Evolutionary conservation across 2,888 invertebrate species (phyloP).

Genomic region (Epinotia brunnichana): DNA sequence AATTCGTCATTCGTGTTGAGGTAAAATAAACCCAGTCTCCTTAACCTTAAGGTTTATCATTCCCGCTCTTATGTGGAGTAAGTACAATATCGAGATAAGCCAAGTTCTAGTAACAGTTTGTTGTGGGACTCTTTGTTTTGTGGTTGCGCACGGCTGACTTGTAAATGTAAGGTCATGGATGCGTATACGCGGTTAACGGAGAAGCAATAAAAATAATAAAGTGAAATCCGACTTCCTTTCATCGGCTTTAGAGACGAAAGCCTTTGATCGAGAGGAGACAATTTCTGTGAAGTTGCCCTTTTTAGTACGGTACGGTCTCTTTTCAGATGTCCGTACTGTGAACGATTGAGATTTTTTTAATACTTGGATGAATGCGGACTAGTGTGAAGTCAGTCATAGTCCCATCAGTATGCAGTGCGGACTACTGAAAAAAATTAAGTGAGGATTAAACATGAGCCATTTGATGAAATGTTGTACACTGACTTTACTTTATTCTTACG

Average conservation of each 20-base stretch:
- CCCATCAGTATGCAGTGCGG: too few relatives aligned
- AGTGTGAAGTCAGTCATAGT: too few relatives aligned
- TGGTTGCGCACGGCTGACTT: constrained; percentile 31
- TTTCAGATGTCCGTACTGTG: too few relatives aligned
- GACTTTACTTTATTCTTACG: too few relatives aligned
- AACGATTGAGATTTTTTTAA: too few relatives aligned
- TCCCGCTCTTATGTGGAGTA: neutral
- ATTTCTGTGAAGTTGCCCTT: neutral
- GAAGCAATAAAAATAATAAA: constrained; percentile 6
- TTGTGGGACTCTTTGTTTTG: constrained; percentile 39
- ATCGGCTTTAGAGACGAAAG: neutral
- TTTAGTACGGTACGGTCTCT: too few relatives aligned
- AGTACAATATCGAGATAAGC: constrained; percentile 24
- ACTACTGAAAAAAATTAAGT: too few relatives aligned
- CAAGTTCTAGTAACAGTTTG: constrained; percentile 33
- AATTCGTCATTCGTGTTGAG: neutral
- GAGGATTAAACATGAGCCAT: too few relatives aligned
- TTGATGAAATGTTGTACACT: too few relatives aligned
- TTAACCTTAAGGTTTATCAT: constrained; percentile 5
- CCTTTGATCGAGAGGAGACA: neutral
- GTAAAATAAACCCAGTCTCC: constrained; percentile 1
- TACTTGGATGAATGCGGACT: too few relatives aligned
- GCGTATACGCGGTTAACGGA: constrained; percentile 15
- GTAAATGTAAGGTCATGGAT: constrained; percentile 41
- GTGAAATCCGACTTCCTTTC: constrained; percentile 14